Conservation (phyloP, 2,888 invertebrate species). For the Andrena bicolor region DNA sequence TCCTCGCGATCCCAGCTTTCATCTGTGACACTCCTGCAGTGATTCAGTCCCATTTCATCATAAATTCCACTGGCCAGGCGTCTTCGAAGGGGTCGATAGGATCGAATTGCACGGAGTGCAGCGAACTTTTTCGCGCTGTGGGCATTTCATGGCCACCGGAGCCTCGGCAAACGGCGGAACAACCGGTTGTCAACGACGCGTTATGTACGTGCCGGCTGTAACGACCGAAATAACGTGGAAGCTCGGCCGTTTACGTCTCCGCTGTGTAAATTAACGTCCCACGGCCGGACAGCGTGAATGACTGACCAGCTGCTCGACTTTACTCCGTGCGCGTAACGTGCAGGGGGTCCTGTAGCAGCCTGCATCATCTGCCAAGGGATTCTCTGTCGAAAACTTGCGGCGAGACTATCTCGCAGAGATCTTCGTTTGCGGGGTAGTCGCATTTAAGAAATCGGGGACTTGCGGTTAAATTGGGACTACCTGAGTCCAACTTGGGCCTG, state of each 20-base stretch:
- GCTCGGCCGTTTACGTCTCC: slow-evolving; percentile 57
- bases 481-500: too few species aligned
- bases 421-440: too few species aligned
- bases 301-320: slow-evolving; percentile 55
- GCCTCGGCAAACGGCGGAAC: slow-evolving; percentile 23
- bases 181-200: slow-evolving; percentile 54
- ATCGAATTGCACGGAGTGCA: background rate
- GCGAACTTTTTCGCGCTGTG: background rate
- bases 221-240: slow-evolving; percentile 71
- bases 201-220: slow-evolving; percentile 62
- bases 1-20: too few species aligned
- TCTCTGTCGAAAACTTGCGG: background rate
- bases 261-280: slow-evolving; percentile 58
- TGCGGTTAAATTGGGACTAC: too few species aligned
- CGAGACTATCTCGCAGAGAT: too few species aligned
- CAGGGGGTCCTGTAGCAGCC: slow-evolving; percentile 22
- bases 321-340: background rate
- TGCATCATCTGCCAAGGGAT: background rate
- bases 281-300: slow-evolving; percentile 53
- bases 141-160: background rate
- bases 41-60: too few species aligned
- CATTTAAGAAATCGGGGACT: too few species aligned
- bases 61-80: too few species aligned
- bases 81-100: background rate
- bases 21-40: too few species aligned